Conservation (phyloP, 2,888 invertebrate genomes). For the Ariolimax columbianus region DNA sequence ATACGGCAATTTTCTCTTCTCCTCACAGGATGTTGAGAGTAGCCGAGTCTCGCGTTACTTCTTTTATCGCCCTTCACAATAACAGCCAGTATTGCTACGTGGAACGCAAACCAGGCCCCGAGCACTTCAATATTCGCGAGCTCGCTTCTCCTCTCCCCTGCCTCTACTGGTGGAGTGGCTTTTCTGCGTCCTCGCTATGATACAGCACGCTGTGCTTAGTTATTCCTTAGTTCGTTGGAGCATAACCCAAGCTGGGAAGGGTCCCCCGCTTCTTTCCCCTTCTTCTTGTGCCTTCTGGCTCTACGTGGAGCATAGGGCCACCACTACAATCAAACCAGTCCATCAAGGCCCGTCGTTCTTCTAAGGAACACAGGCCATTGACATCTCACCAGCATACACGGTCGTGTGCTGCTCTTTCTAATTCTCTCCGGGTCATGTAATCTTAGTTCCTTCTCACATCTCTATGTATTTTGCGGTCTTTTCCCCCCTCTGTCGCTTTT, state of each 20-base stretch:
- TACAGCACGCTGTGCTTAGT: conserved; percentile 29
- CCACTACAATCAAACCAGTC: too few species aligned
- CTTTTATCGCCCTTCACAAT: conserved; percentile 22
- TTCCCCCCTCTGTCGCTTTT: too few species aligned
- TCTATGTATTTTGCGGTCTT: too few species aligned
- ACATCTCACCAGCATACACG: too few species aligned
- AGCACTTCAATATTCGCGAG: conserved; percentile 26
- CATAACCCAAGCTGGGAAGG: not conserved
- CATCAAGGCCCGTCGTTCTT: too few species aligned
- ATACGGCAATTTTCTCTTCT: not conserved
- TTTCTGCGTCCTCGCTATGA: not conserved
- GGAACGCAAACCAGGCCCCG: conserved; percentile 38
- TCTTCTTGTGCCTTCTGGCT: too few species aligned
- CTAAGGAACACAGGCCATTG: too few species aligned
- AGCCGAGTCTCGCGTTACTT: not conserved
- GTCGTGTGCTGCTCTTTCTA: too few species aligned
- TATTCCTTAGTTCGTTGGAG: conserved; percentile 20
- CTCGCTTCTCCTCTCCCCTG: not conserved
- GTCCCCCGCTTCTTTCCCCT: too few species aligned
- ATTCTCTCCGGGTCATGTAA: too few species aligned
- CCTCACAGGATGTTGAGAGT: conserved; percentile 26
- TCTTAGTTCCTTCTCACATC: too few species aligned
- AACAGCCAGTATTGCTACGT: conserved; percentile 45
- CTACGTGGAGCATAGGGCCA: not conserved
- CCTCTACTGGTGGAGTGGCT: not conserved